Evolutionary conservation across 2,888 invertebrate genomes (phyloP).

Genomic region (Xanthia icteritia): DNA sequence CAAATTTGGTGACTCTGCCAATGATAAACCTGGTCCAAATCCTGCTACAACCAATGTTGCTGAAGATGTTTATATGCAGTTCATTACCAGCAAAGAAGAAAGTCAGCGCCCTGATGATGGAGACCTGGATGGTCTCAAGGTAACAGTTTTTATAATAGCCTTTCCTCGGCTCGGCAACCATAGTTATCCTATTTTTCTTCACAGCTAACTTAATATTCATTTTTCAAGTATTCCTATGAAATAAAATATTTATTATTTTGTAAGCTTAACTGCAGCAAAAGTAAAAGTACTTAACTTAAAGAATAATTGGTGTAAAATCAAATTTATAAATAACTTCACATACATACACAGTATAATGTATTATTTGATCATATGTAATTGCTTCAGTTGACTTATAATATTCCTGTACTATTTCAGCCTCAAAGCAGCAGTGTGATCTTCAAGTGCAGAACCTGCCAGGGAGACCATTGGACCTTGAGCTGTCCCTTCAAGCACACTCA

Average conservation of each 20-base stretch:
- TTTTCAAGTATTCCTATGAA: neutral
- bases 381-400: neutral
- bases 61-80: slow-evolving; percentile 99
- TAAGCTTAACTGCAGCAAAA: neutral
- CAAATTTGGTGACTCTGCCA: slow-evolving; percentile 97
- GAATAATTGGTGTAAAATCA: neutral
- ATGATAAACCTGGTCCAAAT: slow-evolving; percentile 99
- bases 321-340: neutral
- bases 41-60: slow-evolving; percentile 99
- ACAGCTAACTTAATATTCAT: neutral
- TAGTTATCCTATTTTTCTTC: neutral
- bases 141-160: neutral
- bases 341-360: neutral
- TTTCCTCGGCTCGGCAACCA: neutral
- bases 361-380: neutral
- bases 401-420: slow-evolving; percentile 73
- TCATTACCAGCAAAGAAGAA: slow-evolving; percentile 96
- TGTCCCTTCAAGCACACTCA: slow-evolving; percentile 99
- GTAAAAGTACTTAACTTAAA: too few species aligned
- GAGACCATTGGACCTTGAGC: slow-evolving; percentile 99
- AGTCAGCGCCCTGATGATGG: slow-evolving; percentile 96
- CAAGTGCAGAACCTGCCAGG: slow-evolving; percentile 97
- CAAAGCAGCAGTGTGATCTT: slow-evolving; percentile 93
- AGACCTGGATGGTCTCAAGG: slow-evolving; percentile 95
- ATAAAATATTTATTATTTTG: neutral